phyloP scores from a whole-genome alignment of 2,113 vertebrate species.

The Tupaia tana region DNA sequence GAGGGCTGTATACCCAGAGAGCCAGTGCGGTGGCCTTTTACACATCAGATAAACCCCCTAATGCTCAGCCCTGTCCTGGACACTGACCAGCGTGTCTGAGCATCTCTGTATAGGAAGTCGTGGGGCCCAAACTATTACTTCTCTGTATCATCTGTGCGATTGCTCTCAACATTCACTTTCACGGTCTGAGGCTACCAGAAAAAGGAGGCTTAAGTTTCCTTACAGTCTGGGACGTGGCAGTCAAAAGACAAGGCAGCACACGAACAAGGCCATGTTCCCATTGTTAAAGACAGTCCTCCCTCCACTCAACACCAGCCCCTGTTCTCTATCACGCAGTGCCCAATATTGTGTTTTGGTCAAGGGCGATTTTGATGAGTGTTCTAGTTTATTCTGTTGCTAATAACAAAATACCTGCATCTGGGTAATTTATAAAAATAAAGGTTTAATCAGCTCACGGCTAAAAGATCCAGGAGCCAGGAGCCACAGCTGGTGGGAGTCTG shows the following conservation, averaged over 20 bases:
- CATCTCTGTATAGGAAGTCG: neutral
- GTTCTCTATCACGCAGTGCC: accelerated
- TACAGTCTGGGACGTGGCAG: accelerated
- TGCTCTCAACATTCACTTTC: accelerated
- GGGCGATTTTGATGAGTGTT: too few species aligned
- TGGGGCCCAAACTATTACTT: accelerated
- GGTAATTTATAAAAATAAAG: too few species aligned
- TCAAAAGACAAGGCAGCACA: neutral
- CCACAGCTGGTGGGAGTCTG: too few species aligned
- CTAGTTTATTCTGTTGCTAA: too few species aligned
- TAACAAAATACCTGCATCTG: too few species aligned
- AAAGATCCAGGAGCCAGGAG: too few species aligned
- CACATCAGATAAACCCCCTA: neutral
- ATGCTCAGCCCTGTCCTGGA: neutral
- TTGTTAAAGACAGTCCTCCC: too few species aligned
- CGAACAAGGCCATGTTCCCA: too few species aligned
- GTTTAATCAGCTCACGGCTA: too few species aligned
- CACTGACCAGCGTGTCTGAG: neutral
- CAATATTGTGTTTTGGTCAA: accelerated
- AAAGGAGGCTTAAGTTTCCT: neutral
- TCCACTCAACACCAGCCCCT: too few species aligned
- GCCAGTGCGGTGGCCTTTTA: neutral
- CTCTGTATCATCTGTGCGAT: neutral
- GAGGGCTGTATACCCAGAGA: neutral
- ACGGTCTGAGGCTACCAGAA: neutral